phyloP scores from a whole-genome alignment of 2,113 vertebrate genomes.

The Rhinoderma darwinii region DNA sequence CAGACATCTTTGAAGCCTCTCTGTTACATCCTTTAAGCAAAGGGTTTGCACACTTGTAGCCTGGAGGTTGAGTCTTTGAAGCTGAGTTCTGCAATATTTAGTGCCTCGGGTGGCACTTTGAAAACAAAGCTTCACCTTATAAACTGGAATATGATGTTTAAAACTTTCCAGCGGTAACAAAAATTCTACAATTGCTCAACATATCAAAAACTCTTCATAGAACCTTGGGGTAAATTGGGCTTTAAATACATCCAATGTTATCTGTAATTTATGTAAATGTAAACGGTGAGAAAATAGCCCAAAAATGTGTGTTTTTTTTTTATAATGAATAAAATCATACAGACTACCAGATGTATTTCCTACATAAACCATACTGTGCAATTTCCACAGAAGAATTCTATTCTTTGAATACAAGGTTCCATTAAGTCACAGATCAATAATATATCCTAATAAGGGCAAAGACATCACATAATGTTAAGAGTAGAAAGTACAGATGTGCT shows the following conservation, averaged over 20 bases:
- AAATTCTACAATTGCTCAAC: slow-evolving; percentile 4
- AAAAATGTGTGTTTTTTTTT: background rate
- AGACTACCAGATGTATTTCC: background rate
- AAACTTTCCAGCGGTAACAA: slow-evolving; percentile 15
- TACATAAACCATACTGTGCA: background rate
- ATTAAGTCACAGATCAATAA: no score
- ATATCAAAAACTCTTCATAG: background rate
- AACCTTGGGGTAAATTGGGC: background rate
- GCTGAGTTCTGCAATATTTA: slow-evolving; percentile 42
- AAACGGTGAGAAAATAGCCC: background rate
- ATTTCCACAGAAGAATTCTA: no score
- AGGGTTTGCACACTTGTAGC: slow-evolving; percentile 30
- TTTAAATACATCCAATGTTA: background rate
- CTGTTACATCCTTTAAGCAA: slow-evolving; percentile 46
- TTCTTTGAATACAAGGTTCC: no score
- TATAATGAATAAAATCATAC: background rate
- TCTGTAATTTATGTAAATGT: background rate
- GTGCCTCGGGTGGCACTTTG: slow-evolving; percentile 29
- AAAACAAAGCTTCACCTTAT: slow-evolving; percentile 35
- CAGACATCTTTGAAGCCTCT: slow-evolving; percentile 32
- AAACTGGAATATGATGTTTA: slow-evolving; percentile 24
- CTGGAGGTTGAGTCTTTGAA: slow-evolving; percentile 46
- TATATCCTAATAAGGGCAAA: no score
- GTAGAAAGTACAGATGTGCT: no score
- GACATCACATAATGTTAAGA: no score